phyloP scores from a whole-genome alignment of 2,888 invertebrate genomes.

The Phaonia tiefii region DNA sequence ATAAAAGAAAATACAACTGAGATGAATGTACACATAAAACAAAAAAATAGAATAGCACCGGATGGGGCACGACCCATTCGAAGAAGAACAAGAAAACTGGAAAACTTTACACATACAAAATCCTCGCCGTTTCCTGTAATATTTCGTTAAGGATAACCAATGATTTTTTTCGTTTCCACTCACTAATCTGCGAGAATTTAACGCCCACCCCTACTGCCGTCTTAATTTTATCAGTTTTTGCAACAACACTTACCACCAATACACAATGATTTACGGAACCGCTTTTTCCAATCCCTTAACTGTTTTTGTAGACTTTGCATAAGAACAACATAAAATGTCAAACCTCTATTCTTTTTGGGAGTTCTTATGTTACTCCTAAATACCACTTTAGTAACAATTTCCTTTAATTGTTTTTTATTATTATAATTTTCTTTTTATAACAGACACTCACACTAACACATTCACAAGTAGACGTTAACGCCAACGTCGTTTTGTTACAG shows the following conservation, averaged over 20 bases:
- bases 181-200: no score
- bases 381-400: neutral
- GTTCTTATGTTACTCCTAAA: constrained; percentile 4
- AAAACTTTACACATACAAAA: neutral
- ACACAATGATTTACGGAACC: constrained; percentile 57
- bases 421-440: constrained; percentile 33
- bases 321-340: constrained; percentile 28
- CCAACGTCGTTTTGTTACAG: constrained; percentile 36
- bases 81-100: constrained; percentile 9
- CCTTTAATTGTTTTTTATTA: constrained; percentile 15
- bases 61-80: constrained; percentile 63
- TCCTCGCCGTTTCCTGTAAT: no score
- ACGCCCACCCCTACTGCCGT: neutral
- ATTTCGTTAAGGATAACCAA: no score
- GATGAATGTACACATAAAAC: neutral
- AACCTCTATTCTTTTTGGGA: constrained; percentile 2
- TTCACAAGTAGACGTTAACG: constrained; percentile 50
- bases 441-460: constrained; percentile 18
- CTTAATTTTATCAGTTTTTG: no score
- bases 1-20: constrained; percentile 1
- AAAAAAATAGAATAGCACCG: constrained; percentile 50
- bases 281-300: constrained; percentile 60
- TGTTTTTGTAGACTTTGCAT: constrained; percentile 62
- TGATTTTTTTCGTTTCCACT: no score
- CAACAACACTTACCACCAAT: constrained; percentile 54